These are phyloP conservation scores for Cyprinodon variegatus DNA, from an alignment of 2,113 vertebrate genomes.

Conservation along the genomic window DNA sequence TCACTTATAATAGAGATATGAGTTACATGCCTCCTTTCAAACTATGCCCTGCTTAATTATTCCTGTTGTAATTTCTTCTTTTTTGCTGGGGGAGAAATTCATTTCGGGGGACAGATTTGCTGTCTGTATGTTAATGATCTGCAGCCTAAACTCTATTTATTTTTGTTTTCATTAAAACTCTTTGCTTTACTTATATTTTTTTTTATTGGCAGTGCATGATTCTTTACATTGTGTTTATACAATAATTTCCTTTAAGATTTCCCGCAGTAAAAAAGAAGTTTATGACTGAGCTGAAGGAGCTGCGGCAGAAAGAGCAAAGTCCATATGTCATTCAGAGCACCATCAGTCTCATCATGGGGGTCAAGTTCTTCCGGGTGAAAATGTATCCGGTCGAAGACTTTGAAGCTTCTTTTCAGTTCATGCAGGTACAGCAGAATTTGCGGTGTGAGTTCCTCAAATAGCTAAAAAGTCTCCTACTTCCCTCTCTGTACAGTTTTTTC, in stretches of 20 bases:
- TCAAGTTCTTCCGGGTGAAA: constrained; percentile 98
- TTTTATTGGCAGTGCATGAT: constrained; percentile 22
- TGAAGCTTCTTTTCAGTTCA: constrained; percentile 98
- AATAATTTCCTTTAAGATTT: constrained; percentile 57
- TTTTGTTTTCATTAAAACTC: constrained; percentile 13
- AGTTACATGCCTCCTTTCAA: constrained; percentile 33
- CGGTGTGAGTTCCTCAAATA: background rate
- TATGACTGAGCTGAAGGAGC: constrained; percentile 92
- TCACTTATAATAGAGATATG: constrained; percentile 61
- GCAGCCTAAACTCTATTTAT: constrained; percentile 10
- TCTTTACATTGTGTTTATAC: constrained; percentile 13
- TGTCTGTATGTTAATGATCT: background rate
- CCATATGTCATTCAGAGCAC: constrained; percentile 92
- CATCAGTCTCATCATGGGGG: constrained; percentile 97
- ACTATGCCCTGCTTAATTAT: constrained; percentile 49
- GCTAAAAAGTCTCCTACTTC: background rate
- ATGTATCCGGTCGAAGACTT: constrained; percentile 99
- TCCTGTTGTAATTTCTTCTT: constrained; percentile 3
- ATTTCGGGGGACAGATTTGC: constrained; percentile 29
- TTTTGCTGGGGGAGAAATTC: constrained; percentile 30
- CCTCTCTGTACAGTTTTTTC: background rate
- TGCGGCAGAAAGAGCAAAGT: constrained; percentile 94
- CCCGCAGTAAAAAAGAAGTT: constrained; percentile 94
- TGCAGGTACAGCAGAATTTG: constrained; percentile 86
- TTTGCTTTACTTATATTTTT: constrained; percentile 4